Evolutionary conservation across 2,797 vertebrate species (phyloP), one percentile per base, ranked within the genome.

Genomic region (Leptodactylus fallax): DNA sequence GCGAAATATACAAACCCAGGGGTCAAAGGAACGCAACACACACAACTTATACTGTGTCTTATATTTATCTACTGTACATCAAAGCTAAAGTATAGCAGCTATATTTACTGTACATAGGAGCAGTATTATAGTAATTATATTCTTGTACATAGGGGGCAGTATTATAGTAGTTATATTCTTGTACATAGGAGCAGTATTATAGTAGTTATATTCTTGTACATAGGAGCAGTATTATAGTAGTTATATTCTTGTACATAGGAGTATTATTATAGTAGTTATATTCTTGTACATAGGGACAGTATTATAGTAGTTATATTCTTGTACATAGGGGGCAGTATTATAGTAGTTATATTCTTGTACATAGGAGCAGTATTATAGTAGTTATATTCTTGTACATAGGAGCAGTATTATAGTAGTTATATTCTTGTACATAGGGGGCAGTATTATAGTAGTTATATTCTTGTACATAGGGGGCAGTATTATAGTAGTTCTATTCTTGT

Each of bases 111-210:
- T 74, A 74, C 1, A 74, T 49, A 74, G 71, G 27, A 14, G 69
- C 69, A 72, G 36, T 21, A 72, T 72, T 72, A 69, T 72, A 72
- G 69, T 72, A n/a, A 45, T 67, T 67, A 67, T 67, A 25, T 67
- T 69, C 67, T 69, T 69, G 67, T 27, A 27, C n/a, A n/a, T 69
- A 27, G 67, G 69, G 17, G 1, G 71, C 19, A 49, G 71, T 74
- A n/a, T n/a, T 74, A 74, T 74, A 49, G 21, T 51, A 76, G 72
- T 76, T 76, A 76, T 76, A 76, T 76, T 76, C 47, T 51, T 76
- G 23, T 67, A 61, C 25, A 67, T 27, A 67, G 65, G 65, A 16
- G 65, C 25, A 67, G 65, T 27, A 67, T 67, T 67, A 67, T 27
- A 67, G 65, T n/a, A 27, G 65, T 67, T 67, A 67, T 67, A 67